A percentile compares a stretch with the other conserved stretches of the same genome.
These are phyloP conservation scores for Sinelater perroti DNA, from an alignment of 2,888 invertebrate genomes.

Conservation along the genomic window DNA sequence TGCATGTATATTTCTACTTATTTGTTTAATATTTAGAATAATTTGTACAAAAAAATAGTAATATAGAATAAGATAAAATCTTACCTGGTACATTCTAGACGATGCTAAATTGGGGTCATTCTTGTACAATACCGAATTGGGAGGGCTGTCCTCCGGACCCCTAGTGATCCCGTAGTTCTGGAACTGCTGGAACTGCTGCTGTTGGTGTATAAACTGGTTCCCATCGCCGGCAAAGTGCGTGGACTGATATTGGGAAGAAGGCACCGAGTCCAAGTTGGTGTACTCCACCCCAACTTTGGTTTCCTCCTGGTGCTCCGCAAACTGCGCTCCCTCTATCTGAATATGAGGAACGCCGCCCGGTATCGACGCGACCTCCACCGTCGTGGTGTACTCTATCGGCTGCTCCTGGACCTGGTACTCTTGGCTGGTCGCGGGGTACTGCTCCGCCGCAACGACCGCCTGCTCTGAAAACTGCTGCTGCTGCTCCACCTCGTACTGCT, in stretches of 20 bases:
- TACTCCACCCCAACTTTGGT: slow-evolving; percentile 60
- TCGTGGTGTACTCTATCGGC: slow-evolving; percentile 59
- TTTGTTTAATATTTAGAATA: no score
- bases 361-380: slow-evolving; percentile 40
- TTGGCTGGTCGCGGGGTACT: slow-evolving; percentile 47
- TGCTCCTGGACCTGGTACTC: slow-evolving; percentile 60
- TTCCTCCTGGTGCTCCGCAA: slow-evolving; percentile 33
- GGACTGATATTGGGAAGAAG: slow-evolving; percentile 60
- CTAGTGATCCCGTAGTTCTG: slow-evolving; percentile 33
- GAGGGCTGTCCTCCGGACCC: slow-evolving; percentile 61
- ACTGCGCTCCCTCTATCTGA: slow-evolving; percentile 41
- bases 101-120: slow-evolving; percentile 74
- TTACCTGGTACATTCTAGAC: slow-evolving; percentile 61
- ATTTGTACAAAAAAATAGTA: no score
- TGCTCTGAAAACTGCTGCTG: slow-evolving; percentile 31
- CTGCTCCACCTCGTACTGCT: slow-evolving; percentile 37
- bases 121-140: slow-evolving; percentile 68
- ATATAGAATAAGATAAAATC: no score
- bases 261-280: slow-evolving; percentile 72
- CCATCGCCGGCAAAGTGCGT: slow-evolving; percentile 43
- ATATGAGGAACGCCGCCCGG: slow-evolving; percentile 53
- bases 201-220: slow-evolving; percentile 47
- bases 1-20: no score
- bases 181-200: slow-evolving; percentile 51
- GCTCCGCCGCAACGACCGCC: slow-evolving; percentile 19